Conservation (phyloP, 2,888 invertebrate species). For the Troilus luridus region DNA sequence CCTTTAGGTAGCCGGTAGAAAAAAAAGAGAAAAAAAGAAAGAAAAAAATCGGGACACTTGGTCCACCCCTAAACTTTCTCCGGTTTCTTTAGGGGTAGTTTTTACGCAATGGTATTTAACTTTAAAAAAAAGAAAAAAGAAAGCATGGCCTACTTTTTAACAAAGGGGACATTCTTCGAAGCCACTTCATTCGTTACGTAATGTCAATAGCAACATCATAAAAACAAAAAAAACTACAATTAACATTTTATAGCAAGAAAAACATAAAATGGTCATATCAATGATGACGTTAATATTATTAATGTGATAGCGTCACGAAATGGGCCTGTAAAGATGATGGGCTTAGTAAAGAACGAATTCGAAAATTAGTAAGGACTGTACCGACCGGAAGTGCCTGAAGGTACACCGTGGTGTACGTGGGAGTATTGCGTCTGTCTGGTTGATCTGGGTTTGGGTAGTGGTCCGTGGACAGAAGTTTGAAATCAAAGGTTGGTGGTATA, state of each 20-base stretch:
- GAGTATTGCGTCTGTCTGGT: too few species aligned
- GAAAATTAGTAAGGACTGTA: too few species aligned
- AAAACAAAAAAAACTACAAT: neutral
- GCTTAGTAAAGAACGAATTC: too few species aligned
- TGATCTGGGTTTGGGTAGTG: too few species aligned
- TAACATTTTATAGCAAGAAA: neutral
- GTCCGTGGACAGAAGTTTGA: too few species aligned
- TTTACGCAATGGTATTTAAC: conserved; percentile 52
- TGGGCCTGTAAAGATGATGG: too few species aligned
- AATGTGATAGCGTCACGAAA: too few species aligned
- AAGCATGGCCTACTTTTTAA: conserved; percentile 36
- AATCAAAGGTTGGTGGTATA: too few species aligned
- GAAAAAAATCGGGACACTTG: neutral
- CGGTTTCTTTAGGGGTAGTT: neutral
- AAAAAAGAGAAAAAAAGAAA: conserved; percentile 24
- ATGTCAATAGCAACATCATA: neutral
- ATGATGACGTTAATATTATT: too few species aligned
- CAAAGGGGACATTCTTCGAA: neutral
- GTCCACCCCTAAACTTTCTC: conserved; percentile 7
- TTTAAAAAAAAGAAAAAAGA: conserved; percentile 42
- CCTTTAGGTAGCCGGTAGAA: neutral
- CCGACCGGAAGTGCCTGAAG: too few species aligned
- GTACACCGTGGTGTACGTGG: too few species aligned
- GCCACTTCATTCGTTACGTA: neutral
- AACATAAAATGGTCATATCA: neutral